Evolutionary conservation across 2,797 vertebrate species (phyloP), one percentile per base, ranked within the genome.

Genomic region (Morus bassanus): DNA sequence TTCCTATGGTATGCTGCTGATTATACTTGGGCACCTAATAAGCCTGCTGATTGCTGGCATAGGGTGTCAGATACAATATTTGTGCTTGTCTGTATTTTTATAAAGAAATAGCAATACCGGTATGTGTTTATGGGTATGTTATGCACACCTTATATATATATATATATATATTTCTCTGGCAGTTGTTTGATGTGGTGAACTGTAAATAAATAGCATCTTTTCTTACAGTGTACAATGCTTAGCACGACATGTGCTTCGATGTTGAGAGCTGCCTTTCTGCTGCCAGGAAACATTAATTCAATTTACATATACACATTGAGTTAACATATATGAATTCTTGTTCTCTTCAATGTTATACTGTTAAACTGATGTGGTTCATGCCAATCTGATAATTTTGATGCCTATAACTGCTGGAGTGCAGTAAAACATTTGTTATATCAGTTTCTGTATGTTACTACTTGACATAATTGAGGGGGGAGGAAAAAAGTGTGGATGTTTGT

Each of bases 201-300:
- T 4, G 4, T 74, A 93, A 94, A 78, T 76, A 79, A 74, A 81
- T 39, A 48, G 51, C 14, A 46, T 65, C 57, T 93, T 80, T 83
- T 76, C 18, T 70, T 75, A 81, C 28, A 50, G 18, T 17, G 30
- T 33, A 56, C 25, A 41, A 22, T 2, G 8, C 31, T 94, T 91
- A 77, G 61, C 57, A 68, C 53, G 89, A 83, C 56, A 46, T 81
- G 76, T 24, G 69, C 77, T 93, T 94, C 68, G 60, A 39, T 77
- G 45, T 35, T 89, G 41, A 95, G 85, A 89, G 37, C 53, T 88
- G 92, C n/a, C 41, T 89, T 92, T 93, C 85, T 91, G 89, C 84
- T 93, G 89, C 89, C 81, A 89, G 95, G 54, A 91, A 89, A 54
- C 27, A 51, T 83, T 64, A 93, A 54, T 81, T 76, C 15, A 19